phyloP scores from a whole-genome alignment of 35 echinoderm and acorn worm species.

The Heliocidaris tuberculata region DNA sequence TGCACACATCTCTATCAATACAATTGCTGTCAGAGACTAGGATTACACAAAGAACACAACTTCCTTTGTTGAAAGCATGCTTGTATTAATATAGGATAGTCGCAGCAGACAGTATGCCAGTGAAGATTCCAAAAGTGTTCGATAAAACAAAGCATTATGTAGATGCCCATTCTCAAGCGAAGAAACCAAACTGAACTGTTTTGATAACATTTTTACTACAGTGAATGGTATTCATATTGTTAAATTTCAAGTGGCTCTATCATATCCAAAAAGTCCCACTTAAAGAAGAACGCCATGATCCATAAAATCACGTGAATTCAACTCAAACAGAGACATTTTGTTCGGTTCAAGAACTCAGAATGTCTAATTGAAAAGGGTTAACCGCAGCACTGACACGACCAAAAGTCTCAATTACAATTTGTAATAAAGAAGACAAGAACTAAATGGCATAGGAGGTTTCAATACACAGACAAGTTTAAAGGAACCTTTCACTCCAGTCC shows the following conservation, averaged over 20 bases:
- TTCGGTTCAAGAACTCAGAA: neutral
- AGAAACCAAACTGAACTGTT: neutral
- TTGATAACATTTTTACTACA: neutral
- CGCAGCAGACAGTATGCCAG: neutral
- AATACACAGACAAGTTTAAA: neutral
- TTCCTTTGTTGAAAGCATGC: neutral
- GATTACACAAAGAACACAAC: neutral
- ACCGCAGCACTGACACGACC: neutral
- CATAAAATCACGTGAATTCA: neutral
- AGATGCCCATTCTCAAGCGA: neutral
- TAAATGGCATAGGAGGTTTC: neutral
- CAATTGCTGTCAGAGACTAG: no score
- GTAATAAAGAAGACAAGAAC: neutral
- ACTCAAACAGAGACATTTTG: neutral
- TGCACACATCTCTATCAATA: neutral
- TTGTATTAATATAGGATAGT: no score
- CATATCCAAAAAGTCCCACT: neutral
- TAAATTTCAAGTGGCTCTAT: neutral
- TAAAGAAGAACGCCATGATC: neutral
- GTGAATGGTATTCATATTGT: neutral
- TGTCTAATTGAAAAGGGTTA: slow-evolving; percentile 5
- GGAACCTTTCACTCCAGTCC: neutral
- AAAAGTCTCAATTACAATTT: neutral
- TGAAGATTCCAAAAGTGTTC: neutral
- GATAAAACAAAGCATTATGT: neutral